These are phyloP conservation scores for Thomomys bottae DNA, from an alignment of 2,113 vertebrate species.

Conservation along the genomic window DNA sequence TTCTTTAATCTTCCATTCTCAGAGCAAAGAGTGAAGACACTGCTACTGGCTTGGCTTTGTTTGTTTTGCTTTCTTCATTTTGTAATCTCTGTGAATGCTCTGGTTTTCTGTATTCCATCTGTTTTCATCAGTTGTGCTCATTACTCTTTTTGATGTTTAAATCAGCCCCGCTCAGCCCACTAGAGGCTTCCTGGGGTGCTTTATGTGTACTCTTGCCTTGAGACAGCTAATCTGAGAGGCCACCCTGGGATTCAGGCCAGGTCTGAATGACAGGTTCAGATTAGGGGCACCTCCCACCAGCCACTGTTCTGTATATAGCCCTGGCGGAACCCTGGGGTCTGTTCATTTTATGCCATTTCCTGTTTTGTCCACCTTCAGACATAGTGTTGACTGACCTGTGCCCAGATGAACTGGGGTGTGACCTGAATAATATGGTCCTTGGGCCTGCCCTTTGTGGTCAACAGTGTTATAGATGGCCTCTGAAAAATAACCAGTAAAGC, in stretches of 20 bases:
- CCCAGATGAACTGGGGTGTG: not conserved
- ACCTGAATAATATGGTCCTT: not conserved
- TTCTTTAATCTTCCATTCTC: constrained; percentile 17
- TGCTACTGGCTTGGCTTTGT: not conserved
- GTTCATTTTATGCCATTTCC: not conserved
- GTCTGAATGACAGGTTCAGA: not conserved
- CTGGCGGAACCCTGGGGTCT: not conserved
- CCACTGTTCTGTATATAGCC: not conserved
- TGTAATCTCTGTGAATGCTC: not conserved
- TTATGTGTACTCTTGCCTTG: not conserved
- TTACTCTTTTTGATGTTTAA: constrained; percentile 44
- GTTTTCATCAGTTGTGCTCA: constrained; percentile 18
- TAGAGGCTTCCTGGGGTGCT: not conserved
- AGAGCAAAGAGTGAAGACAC: constrained; percentile 29
- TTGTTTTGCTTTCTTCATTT: constrained; percentile 48
- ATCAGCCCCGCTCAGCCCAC: not conserved
- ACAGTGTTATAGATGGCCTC: constrained; percentile 5
- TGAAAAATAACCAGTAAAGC: not conserved
- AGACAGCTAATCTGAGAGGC: not conserved
- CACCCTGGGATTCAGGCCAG: not conserved
- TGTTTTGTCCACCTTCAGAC: not conserved
- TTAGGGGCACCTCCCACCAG: not conserved
- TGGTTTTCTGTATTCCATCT: constrained; percentile 35
- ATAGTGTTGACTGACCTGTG: not conserved
- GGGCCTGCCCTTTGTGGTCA: not conserved